Conservation (phyloP, 2,888 invertebrate species). For the Netelia virgata region DNA sequence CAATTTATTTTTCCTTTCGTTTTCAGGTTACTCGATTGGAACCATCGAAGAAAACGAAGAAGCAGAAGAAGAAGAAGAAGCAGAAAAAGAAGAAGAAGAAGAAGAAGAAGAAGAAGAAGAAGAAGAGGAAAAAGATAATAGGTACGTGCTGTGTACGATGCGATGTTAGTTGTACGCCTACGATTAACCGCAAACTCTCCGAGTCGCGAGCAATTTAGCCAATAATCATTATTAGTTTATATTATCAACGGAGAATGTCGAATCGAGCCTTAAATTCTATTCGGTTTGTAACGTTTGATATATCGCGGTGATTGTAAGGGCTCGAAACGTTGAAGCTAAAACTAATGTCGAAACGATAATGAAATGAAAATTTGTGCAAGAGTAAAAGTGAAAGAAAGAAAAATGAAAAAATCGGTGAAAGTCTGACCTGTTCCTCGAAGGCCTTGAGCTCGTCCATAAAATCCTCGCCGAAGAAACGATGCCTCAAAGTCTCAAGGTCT, state of each 20-base stretch:
- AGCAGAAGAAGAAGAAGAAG: neutral
- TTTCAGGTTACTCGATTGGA: neutral
- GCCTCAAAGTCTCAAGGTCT: slow-evolving; percentile 80
- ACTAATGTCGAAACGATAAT: too few relatives aligned
- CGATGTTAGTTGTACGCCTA: slow-evolving; percentile 52
- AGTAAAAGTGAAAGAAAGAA: neutral
- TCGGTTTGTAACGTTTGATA: neutral
- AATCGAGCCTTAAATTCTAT: neutral
- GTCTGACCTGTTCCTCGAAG: slow-evolving; percentile 81
- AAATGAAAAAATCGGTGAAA: neutral
- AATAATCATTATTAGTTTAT: slow-evolving; percentile 64
- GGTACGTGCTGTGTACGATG: neutral
- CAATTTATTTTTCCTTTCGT: neutral
- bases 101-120: neutral
- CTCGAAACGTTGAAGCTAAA: too few relatives aligned
- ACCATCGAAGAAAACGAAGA: neutral
- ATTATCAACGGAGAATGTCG: slow-evolving; percentile 43
- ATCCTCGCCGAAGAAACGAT: slow-evolving; percentile 79
- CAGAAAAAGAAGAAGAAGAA: neutral
- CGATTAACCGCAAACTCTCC: slow-evolving; percentile 59
- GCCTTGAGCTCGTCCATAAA: slow-evolving; percentile 80
- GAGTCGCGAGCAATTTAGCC: slow-evolving; percentile 57
- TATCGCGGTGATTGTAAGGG: neutral
- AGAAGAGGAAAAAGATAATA: neutral
- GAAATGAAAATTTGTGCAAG: too few relatives aligned